Evolutionary conservation across 2,797 vertebrate genomes (phyloP), one percentile per base, ranked within the genome.

Genomic region (Xenops minutus): DNA sequence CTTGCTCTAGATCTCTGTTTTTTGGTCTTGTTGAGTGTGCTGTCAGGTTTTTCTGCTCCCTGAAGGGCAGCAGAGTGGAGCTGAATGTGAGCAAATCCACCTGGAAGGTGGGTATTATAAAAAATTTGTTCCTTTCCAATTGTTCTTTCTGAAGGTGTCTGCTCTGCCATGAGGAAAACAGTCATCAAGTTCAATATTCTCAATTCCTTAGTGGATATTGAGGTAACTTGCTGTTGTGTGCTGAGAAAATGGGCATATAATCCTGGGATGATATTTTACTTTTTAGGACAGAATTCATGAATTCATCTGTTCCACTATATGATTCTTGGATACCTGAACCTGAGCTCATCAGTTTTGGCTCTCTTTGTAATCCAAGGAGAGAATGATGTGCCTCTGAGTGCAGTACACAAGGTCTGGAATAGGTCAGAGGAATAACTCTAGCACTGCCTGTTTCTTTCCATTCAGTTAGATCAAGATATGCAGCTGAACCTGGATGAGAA

Each of bases 111-210:
- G 11, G 2, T 56, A 12, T 51, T 39, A 12, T 10, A 24, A 54
- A 73, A 67, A 48, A 41, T 24, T 19, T 48, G 15, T 36, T 72
- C 23, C 4, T 72, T 89, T 29, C n/a, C 5, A 41, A 7, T 52
- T 15, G 18, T 14, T 68, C 54, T 21, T 84, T 54, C 8, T 72
- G 56, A 46, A 83, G 20, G 27, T 44, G 10, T 73, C 18, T n/a
- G 12, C 7, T 74, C 29, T 71, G 36, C 14, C 0, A 0, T 20
- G 41, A 81, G 43, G 36, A 82, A 51, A 17, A 10, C 5, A 8
- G 32, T 63, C 12, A 15, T 78, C 30, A 6, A 0, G 0, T 72
- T 68, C 49, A 51, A 18, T 71, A 9, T 18, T 77, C 43, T 48
- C 22, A 17, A 20, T 64, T 84, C 37, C 27, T 59, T 30, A 18